phyloP scores from a whole-genome alignment of 2,797 vertebrate genomes.

The Poeciliopsis turneri region DNA sequence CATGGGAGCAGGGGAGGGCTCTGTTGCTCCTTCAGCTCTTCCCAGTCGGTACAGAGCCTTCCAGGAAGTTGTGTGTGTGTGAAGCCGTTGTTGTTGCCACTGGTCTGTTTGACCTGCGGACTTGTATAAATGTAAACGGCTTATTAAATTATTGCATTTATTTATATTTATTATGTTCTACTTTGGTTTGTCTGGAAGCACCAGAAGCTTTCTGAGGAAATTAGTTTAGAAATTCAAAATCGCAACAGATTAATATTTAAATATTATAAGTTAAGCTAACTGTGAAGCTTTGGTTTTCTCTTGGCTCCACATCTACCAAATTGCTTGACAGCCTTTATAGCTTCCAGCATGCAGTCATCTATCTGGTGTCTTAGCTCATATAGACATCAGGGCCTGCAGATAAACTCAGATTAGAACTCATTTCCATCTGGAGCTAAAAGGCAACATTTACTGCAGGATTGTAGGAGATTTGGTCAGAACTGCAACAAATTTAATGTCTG shows the following conservation, averaged over 20 bases:
- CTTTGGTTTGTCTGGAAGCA: slow-evolving; percentile 18
- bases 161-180: slow-evolving; percentile 23
- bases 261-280: slow-evolving; percentile 37
- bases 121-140: slow-evolving; percentile 75
- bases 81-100: slow-evolving; percentile 24
- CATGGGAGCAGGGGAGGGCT: slow-evolving; percentile 71
- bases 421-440: background rate
- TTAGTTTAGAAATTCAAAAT: slow-evolving; percentile 18
- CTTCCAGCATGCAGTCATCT: background rate
- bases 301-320: background rate
- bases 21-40: slow-evolving; percentile 33
- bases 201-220: background rate
- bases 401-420: slow-evolving; percentile 3
- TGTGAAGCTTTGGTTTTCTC: slow-evolving; percentile 11
- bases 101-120: slow-evolving; percentile 45
- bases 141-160: slow-evolving; percentile 79
- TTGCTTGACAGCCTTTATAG: slow-evolving; percentile 17
- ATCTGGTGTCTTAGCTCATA: background rate
- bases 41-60: slow-evolving; percentile 71
- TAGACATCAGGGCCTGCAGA: slow-evolving; percentile 4
- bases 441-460: background rate
- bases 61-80: slow-evolving; percentile 22
- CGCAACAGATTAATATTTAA: slow-evolving; percentile 49
- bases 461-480: background rate
- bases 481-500: background rate